phyloP scores from a whole-genome alignment of 2,797 vertebrate genomes.

The Gymnoscopelus braueri region DNA sequence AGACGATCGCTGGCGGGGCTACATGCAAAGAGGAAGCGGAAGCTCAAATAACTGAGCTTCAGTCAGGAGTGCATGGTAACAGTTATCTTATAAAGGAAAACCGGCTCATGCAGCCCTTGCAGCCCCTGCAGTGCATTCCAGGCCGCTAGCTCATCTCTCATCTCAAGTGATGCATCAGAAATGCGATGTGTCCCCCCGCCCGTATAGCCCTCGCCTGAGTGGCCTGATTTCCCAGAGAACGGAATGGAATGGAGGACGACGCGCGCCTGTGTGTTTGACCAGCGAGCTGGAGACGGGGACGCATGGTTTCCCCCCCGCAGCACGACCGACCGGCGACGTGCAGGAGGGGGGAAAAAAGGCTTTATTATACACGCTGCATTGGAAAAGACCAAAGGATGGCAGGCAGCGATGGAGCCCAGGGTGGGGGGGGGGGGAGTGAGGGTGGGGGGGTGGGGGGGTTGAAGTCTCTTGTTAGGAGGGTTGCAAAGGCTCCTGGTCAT shows the following conservation, averaged over 20 bases:
- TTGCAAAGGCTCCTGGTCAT: too few relatives aligned
- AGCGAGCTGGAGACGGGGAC: conserved; percentile 76
- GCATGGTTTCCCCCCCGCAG: conserved; percentile 78
- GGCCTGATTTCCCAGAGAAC: conserved; percentile 74
- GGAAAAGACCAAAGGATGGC: conserved; percentile 53
- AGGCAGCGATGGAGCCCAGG: conserved; percentile 35
- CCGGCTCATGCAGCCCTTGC: conserved; percentile 29
- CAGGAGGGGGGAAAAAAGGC: conserved; percentile 16
- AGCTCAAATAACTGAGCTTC: conserved; percentile 41
- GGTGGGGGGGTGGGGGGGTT: conserved; percentile 34
- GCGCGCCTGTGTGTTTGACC: conserved; percentile 76
- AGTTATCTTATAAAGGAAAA: conserved; percentile 32
- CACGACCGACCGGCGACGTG: conserved; percentile 33
- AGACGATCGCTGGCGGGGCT: conserved; percentile 58
- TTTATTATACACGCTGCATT: conserved; percentile 54
- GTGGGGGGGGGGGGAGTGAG: conserved; percentile 40
- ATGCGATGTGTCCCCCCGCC: conserved; percentile 68
- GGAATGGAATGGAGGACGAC: conserved; percentile 70
- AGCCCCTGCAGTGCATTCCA: conserved; percentile 69
- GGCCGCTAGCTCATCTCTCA: conserved; percentile 25
- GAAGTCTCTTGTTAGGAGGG: conserved; percentile 34
- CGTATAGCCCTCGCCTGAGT: conserved; percentile 65
- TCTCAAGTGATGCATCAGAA: conserved; percentile 78
- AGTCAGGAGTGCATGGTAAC: conserved; percentile 39
- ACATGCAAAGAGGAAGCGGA: conserved; percentile 31